Conservation (phyloP, 2,888 invertebrate species). For the Nephrotoma appendiculata region DNA sequence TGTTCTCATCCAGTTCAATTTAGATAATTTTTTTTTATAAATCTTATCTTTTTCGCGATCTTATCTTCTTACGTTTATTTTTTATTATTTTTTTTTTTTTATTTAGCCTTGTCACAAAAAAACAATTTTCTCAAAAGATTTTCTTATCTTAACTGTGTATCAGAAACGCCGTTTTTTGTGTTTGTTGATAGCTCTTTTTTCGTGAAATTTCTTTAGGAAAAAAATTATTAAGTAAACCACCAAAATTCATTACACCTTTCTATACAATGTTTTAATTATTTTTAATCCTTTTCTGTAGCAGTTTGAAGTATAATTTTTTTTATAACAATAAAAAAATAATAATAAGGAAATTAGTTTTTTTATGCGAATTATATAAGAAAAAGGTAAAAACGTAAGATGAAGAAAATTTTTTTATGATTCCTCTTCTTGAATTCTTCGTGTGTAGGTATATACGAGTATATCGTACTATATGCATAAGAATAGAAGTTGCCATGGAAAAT, state of each 20-base stretch:
- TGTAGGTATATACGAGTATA: neutral
- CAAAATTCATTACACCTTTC: neutral
- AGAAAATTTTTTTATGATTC: neutral
- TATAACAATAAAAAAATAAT: neutral
- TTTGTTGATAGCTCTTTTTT: neutral
- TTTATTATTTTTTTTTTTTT: neutral
- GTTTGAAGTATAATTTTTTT: neutral
- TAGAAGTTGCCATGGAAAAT: neutral
- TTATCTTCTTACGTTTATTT: neutral
- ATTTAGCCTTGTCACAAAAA: neutral
- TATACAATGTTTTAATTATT: neutral
- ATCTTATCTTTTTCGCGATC: neutral
- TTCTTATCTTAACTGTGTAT: neutral
- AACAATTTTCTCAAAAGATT: neutral
- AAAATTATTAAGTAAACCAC: neutral
- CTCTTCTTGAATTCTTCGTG: neutral
- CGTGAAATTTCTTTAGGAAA: neutral
- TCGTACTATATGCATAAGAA: too few species aligned
- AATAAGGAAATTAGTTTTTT: neutral
- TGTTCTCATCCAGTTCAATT: neutral
- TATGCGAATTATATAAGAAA: neutral
- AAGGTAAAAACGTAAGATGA: neutral
- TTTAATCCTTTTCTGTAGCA: neutral
- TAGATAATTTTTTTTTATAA: neutral
- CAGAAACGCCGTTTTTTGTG: neutral